A percentile compares a stretch with the other conserved stretches of the same genome.
Evolutionary conservation across 2,888 invertebrate genomes (phyloP).

Genomic region (Eupsilia transversa): DNA sequence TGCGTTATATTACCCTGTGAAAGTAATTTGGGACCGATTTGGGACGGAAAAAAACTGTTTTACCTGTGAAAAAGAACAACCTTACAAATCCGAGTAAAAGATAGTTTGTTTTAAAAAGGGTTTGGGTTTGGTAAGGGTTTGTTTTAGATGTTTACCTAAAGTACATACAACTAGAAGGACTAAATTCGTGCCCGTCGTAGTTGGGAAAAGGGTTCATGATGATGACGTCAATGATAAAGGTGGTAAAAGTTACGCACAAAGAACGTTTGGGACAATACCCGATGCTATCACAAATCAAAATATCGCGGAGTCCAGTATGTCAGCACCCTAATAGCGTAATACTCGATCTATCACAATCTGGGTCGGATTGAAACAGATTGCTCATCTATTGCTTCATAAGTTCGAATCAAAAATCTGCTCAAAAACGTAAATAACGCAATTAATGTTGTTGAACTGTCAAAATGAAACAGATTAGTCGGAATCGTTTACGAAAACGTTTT

Average conservation of each 20-base stretch:
- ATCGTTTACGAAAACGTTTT: no score
- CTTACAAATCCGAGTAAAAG: neutral
- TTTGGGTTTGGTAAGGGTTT: no score
- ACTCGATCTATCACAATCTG: no score
- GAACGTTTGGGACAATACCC: neutral
- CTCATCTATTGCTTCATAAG: no score
- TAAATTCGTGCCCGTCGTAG: neutral
- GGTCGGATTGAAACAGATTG: no score
- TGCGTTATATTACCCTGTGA: conserved; percentile 4
- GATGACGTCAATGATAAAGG: neutral
- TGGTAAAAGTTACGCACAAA: neutral
- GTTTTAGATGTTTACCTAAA: neutral
- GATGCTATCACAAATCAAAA: neutral
- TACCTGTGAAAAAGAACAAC: neutral
- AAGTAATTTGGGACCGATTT: conserved; percentile 2
- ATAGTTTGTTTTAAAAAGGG: neutral
- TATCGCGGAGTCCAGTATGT: no score
- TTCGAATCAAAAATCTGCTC: no score
- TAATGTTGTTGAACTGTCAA: no score
- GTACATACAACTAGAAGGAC: neutral
- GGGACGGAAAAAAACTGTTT: neutral
- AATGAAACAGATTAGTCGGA: no score
- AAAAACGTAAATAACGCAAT: no score
- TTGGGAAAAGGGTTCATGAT: neutral
- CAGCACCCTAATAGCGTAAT: no score